Conservation (phyloP, 1,140 invertebrate genomes). For the Ladona fulva region DNA sequence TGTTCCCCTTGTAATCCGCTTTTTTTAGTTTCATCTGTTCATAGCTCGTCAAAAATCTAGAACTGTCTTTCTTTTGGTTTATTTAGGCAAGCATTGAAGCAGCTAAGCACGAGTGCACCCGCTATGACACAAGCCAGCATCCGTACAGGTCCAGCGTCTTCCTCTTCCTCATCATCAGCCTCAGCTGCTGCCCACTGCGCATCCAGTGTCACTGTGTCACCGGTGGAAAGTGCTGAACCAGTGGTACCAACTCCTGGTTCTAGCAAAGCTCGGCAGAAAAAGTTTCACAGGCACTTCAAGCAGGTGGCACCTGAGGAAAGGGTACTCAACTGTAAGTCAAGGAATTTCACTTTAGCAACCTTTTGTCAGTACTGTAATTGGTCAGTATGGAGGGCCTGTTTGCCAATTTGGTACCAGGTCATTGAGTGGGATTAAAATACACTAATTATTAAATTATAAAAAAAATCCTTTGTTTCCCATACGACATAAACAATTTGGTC, state of each 20-base stretch:
- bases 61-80: not conserved
- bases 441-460: too few species aligned
- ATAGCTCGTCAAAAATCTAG: too few species aligned
- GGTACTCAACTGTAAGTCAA: slow-evolving; percentile 70
- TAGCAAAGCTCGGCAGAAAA: slow-evolving; percentile 59
- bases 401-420: too few species aligned
- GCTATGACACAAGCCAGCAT: slow-evolving; percentile 34
- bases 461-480: too few species aligned
- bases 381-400: too few species aligned
- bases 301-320: slow-evolving; percentile 63
- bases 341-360: too few species aligned
- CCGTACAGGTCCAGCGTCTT: slow-evolving; percentile 23
- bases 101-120: slow-evolving; percentile 37
- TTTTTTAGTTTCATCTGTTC: too few species aligned
- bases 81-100: slow-evolving; percentile 37
- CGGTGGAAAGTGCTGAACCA: not conserved
- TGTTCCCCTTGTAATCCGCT: too few species aligned
- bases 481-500: too few species aligned
- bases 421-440: too few species aligned
- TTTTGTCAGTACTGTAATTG: too few species aligned
- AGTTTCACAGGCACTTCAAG: slow-evolving; percentile 62
- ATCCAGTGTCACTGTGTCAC: not conserved
- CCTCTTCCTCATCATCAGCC: not conserved
- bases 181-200: not conserved
- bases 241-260: slow-evolving; percentile 37